phyloP scores from a whole-genome alignment of 2,113 vertebrate species.

The Nyctereutes procyonoides region DNA sequence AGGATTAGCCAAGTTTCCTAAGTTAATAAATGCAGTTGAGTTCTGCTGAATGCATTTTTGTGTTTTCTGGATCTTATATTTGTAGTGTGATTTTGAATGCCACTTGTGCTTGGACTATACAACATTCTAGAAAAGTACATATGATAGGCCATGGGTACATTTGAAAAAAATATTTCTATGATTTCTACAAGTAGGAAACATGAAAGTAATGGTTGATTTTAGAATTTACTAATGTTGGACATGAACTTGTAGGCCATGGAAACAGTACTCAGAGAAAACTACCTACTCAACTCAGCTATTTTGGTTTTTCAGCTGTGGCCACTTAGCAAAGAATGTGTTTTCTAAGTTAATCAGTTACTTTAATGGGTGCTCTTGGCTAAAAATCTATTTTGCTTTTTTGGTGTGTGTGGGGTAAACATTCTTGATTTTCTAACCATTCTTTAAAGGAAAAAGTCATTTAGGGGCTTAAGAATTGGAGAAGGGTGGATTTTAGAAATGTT shows the following conservation, averaged over 20 bases:
- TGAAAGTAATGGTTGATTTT: neutral
- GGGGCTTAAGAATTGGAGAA: neutral
- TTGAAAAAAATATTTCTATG: constrained; percentile 1
- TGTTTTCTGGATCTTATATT: neutral
- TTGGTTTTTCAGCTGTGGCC: neutral
- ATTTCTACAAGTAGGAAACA: neutral
- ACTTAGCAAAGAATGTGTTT: neutral
- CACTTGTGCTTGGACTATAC: neutral
- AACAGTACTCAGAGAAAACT: neutral
- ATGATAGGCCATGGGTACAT: neutral
- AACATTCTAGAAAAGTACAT: constrained; percentile 6
- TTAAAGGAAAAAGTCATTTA: neutral
- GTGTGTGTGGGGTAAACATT: neutral
- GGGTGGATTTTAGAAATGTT: neutral
- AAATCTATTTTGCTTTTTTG: neutral
- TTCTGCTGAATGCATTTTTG: neutral
- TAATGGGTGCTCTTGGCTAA: neutral
- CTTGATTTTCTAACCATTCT: neutral
- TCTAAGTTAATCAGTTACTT: neutral
- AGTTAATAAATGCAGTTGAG: neutral
- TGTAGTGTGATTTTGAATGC: neutral
- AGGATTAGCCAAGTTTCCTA: neutral
- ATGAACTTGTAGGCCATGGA: neutral
- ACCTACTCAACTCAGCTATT: neutral
- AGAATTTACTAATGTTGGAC: neutral